A percentile compares a stretch with the other conserved stretches of the same genome.
These are phyloP conservation scores for Galago senegalensis DNA, from an alignment of 2,797 vertebrate genomes.

Conservation along the genomic window DNA sequence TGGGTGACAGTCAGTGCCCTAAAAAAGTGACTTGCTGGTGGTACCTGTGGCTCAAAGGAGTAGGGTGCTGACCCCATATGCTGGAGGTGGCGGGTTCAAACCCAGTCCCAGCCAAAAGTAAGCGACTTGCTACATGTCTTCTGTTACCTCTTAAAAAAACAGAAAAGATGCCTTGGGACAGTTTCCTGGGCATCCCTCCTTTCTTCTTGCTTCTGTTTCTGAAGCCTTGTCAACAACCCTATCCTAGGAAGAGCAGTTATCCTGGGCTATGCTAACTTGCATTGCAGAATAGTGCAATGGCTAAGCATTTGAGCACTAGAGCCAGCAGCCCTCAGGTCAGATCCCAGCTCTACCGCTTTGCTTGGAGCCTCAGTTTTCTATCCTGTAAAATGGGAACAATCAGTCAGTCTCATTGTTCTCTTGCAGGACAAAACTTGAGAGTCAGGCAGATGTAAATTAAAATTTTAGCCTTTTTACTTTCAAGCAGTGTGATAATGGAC, in stretches of 20 bases:
- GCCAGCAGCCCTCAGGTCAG: not conserved
- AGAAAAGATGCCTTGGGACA: not conserved
- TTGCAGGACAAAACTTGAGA: too few species aligned
- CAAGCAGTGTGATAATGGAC: not conserved
- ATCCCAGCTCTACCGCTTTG: not conserved
- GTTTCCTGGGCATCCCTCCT: not conserved
- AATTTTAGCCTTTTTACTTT: not conserved
- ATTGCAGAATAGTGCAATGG: too few species aligned
- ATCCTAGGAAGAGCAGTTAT: too few species aligned
- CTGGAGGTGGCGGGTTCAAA: too few species aligned
- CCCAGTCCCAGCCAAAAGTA: not conserved
- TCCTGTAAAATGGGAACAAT: not conserved
- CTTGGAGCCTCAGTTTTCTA: not conserved
- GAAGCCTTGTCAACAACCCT: not conserved
- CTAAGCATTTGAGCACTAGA: not conserved
- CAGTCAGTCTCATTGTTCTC: not conserved
- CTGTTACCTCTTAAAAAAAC: not conserved
- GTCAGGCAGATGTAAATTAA: not conserved
- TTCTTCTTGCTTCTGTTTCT: not conserved
- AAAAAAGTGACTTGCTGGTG: not conserved
- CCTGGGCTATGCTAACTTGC: not conserved
- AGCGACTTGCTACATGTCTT: not conserved
- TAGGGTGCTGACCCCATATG: too few species aligned
- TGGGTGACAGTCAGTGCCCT: not conserved
- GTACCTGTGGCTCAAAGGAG: too few species aligned